Base-by-base conservation (phyloP, 2,888 invertebrate genomes). In the Epirrhoe alternata region DNA sequence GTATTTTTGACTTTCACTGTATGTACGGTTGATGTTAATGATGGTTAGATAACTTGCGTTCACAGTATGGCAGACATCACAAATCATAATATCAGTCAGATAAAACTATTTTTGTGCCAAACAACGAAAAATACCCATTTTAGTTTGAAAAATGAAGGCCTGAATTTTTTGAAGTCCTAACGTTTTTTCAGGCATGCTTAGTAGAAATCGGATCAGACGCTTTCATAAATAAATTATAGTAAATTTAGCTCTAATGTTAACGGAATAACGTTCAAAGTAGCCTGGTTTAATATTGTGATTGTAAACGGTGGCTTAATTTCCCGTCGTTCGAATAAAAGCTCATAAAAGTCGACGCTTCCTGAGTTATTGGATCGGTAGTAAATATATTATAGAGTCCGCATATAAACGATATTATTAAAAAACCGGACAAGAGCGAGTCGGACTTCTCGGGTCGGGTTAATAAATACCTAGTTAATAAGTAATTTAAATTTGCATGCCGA, bases 281-380 rank as follows among this genome's bases (percentile, higher is more conserved):
- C 24, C 14, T 33, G 47, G 6, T 16, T 31, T 16, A 47, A n/a
- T 14, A 47, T 14, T 47, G 24, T 54, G 47, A 61, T 54, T 49
- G 61, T 61, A 54, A 61, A 49, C 61, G 61, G 54, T 54, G 49
- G 58, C 66, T 70, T 66, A 70, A 70, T 72, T 68, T 68, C 67
- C 65, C 54, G 61, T 61, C 61, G 61, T 47, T 61, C 33, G 61
- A 68, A 70, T 73, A 73, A 70, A 73, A 73, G 55, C 70, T 73
- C 60, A 71, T 71, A 71, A 72, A 73, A 71, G 65, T 66, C 68
- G 57, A 62, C 61, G 65, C 62, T 54, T 61, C 66, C 65, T 66
- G 61, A 69, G 61, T 68, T 73, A 73, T 72, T 72, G 73, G 66
- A 66, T 10, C 35, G 54, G 61, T 49, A 35, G 31, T 17, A 61